Evolutionary conservation across 2,888 invertebrate species (phyloP).

Genomic region (Drosophila mayaguana): DNA sequence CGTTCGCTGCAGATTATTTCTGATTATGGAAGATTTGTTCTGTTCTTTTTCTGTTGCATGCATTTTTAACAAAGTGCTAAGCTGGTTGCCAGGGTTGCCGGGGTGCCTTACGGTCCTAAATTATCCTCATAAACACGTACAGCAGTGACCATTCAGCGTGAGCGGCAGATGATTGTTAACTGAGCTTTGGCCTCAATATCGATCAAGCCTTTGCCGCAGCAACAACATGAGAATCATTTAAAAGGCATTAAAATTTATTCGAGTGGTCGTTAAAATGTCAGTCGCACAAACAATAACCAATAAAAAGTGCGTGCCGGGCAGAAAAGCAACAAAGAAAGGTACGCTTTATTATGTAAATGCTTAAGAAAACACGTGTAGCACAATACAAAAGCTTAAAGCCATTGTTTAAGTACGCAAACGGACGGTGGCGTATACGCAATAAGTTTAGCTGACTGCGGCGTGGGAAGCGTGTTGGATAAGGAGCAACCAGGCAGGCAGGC

Average conservation of each 20-base stretch:
- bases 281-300: conserved; percentile 63
- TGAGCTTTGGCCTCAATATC: conserved; percentile 29
- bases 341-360: conserved; percentile 68
- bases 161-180: conserved; percentile 21
- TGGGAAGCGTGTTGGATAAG: neutral
- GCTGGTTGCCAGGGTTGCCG: neutral
- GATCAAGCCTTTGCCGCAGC: conserved; percentile 59
- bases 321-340: conserved; percentile 4
- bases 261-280: conserved; percentile 74
- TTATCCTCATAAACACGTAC: conserved; percentile 54
- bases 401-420: conserved; percentile 24
- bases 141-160: conserved; percentile 47
- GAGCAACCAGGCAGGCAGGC: neutral
- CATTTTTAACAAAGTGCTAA: conserved; percentile 1
- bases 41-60: neutral
- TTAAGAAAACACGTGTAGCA: conserved; percentile 68
- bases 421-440: conserved; percentile 64
- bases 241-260: conserved; percentile 78
- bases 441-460: conserved; percentile 26
- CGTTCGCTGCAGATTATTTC: conserved; percentile 14
- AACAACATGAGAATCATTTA: conserved; percentile 64
- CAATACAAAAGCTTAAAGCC: conserved; percentile 47
- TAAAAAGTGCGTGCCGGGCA: conserved; percentile 65
- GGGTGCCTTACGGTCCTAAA: conserved; percentile 20
- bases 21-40: neutral